These are phyloP conservation scores for Creontiades dilutus DNA, from an alignment of 2,888 invertebrate species.

Conservation along the genomic window DNA sequence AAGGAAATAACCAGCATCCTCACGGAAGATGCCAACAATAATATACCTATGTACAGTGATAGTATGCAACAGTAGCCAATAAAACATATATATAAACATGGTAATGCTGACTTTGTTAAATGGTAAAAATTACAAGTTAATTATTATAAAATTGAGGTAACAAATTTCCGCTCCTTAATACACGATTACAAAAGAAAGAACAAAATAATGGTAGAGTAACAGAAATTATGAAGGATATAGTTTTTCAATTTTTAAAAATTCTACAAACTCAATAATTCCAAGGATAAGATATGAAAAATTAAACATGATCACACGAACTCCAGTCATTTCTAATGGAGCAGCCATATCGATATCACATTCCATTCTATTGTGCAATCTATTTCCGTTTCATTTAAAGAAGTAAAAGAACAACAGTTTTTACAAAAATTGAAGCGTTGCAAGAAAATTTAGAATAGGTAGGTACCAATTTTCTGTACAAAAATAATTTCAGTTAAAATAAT, in stretches of 20 bases:
- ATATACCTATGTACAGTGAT: conserved; percentile 68
- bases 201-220: conserved; percentile 70
- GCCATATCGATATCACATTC: conserved; percentile 48
- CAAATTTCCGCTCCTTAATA: conserved; percentile 75
- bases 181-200: conserved; percentile 76
- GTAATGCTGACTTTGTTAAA: conserved; percentile 76
- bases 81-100: conserved; percentile 74
- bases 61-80: conserved; percentile 73
- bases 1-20: conserved; percentile 69
- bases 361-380: conserved; percentile 53
- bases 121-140: conserved; percentile 76
- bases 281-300: conserved; percentile 2
- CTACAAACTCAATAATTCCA: not conserved
- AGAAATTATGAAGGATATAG: conserved; percentile 66
- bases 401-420: not conserved
- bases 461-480: conserved; percentile 40
- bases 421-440: conserved; percentile 20
- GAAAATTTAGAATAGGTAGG: not conserved
- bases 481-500: conserved; percentile 24
- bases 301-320: conserved; percentile 28
- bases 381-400: not conserved
- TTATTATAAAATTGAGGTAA: conserved; percentile 75
- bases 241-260: conserved; percentile 44
- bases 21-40: conserved; percentile 72
- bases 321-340: conserved; percentile 38